These are phyloP conservation scores for Drosophila oshimai DNA, from an alignment of 1,140 invertebrate genomes.

Conservation along the genomic window DNA sequence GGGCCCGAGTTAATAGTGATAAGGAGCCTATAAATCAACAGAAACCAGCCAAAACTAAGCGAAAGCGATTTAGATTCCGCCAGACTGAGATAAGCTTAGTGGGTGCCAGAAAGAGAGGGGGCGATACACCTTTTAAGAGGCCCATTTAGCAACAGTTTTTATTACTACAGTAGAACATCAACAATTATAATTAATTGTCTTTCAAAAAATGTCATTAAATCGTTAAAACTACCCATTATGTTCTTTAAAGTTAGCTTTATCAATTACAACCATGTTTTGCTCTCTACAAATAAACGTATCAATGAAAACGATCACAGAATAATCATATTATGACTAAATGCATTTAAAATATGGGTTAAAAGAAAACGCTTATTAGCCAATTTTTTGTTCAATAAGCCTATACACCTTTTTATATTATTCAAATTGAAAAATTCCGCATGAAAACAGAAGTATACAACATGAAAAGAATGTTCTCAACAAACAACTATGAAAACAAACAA, in stretches of 20 bases:
- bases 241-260: too few relatives aligned
- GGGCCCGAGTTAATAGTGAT: constrained; percentile 43
- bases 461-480: constrained; percentile 9
- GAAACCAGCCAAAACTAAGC: constrained; percentile 31
- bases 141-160: constrained; percentile 18
- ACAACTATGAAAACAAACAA: constrained; percentile 2
- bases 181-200: too few relatives aligned
- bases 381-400: neutral
- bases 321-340: too few relatives aligned
- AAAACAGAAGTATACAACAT: neutral
- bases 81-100: constrained; percentile 40
- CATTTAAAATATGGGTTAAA: too few relatives aligned
- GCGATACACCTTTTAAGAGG: neutral
- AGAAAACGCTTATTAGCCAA: neutral
- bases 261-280: too few relatives aligned
- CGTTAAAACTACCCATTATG: too few relatives aligned
- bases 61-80: constrained; percentile 53
- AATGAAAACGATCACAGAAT: too few relatives aligned
- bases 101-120: neutral
- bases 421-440: neutral
- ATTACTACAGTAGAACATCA: neutral
- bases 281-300: too few relatives aligned
- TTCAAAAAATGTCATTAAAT: neutral
- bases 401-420: neutral
- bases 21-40: constrained; percentile 13